Evolutionary conservation across 1,140 invertebrate species (phyloP).

Genomic region (Pseudomyrmex concolor): DNA sequence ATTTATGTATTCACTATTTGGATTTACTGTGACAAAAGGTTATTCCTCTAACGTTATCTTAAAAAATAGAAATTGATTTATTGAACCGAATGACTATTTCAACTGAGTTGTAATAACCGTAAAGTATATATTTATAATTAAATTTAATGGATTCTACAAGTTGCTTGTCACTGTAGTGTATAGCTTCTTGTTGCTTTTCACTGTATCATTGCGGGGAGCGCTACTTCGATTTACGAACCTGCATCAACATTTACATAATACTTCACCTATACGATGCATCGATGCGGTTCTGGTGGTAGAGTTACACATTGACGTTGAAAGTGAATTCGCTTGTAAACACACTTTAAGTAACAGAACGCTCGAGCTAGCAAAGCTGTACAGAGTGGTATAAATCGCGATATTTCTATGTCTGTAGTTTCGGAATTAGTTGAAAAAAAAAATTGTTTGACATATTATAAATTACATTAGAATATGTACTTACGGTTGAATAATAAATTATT

Average conservation of each 20-base stretch:
- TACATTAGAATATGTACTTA: not conserved
- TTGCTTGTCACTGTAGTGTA: not conserved
- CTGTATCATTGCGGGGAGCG: not conserved
- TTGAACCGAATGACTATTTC: too few species aligned
- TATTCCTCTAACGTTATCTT: too few species aligned
- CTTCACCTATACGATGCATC: slow-evolving; percentile 11
- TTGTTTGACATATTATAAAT: not conserved
- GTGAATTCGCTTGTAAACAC: slow-evolving; percentile 22
- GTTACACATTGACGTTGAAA: slow-evolving; percentile 42
- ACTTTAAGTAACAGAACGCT: not conserved
- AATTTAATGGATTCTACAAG: not conserved
- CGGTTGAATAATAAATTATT: too few species aligned
- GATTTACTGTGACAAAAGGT: too few species aligned
- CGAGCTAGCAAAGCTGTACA: not conserved
- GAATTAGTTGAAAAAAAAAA: not conserved
- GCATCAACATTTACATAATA: slow-evolving; percentile 35
- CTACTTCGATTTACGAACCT: slow-evolving; percentile 1
- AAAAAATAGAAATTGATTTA: too few species aligned
- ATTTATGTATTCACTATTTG: too few species aligned
- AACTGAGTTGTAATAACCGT: too few species aligned
- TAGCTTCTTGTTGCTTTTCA: not conserved
- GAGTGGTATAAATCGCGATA: not conserved
- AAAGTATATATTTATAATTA: too few species aligned
- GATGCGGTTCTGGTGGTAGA: not conserved
- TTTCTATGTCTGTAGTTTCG: not conserved